Conservation (phyloP, 1,140 invertebrate genomes). For the Muscidifurax raptorellus region DNA sequence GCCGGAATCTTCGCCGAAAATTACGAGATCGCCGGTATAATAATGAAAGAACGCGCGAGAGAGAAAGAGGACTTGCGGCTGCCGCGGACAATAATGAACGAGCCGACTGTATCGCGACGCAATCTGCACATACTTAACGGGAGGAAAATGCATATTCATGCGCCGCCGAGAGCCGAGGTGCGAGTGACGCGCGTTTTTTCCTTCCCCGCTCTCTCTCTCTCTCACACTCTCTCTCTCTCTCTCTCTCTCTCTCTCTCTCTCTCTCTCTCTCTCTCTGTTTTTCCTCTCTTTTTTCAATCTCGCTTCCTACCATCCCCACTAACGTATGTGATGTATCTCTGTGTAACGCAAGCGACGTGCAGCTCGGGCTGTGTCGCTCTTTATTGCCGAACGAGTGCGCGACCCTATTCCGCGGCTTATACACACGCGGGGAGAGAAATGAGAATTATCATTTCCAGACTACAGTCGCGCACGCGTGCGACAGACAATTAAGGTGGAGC, state of each 20-base stretch:
- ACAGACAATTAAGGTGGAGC: slow-evolving; percentile 33
- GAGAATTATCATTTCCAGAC: slow-evolving; percentile 52
- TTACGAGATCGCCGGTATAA: not conserved
- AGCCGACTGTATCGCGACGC: slow-evolving; percentile 73
- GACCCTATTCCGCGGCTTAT: not conserved
- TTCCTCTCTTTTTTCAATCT: slow-evolving; percentile 27
- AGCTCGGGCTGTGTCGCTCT: not conserved
- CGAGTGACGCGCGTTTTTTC: slow-evolving; percentile 64
- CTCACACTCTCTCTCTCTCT: not conserved
- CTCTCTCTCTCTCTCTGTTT: not conserved
- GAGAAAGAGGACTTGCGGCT: slow-evolving; percentile 56
- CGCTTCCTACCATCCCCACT: not conserved
- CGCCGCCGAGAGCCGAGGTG: slow-evolving; percentile 61
- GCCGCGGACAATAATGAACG: slow-evolving; percentile 75
- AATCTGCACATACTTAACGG: slow-evolving; percentile 76
- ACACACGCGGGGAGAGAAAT: not conserved
- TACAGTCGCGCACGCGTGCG: not conserved
- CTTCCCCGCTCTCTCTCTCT: not conserved
- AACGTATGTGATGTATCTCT: not conserved
- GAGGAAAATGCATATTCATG: slow-evolving; percentile 75
- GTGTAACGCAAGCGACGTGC: not conserved
- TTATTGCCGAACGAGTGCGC: not conserved
- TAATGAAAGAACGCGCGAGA: not conserved
- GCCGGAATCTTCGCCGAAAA: not conserved
- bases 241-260: not conserved